These are phyloP conservation scores for Antheraea pernyi DNA, from an alignment of 1,140 invertebrate genomes.

Conservation along the genomic window DNA sequence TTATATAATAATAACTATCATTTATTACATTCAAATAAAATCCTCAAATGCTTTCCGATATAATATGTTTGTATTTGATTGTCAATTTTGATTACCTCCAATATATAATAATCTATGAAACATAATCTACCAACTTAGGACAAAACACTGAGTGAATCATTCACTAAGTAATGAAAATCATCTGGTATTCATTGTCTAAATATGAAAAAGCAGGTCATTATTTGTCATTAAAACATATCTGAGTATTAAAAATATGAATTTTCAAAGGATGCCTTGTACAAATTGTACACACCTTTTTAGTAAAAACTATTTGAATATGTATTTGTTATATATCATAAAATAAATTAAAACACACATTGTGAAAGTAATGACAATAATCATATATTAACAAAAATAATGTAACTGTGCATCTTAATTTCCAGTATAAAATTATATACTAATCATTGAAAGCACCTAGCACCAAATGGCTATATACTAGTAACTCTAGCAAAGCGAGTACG, in stretches of 20 bases:
- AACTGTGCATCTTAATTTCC: conserved; percentile 44
- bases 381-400: conserved; percentile 7
- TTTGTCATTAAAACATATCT: too few species aligned
- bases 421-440: conserved; percentile 39
- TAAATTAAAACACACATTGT: neutral
- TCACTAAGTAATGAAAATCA: neutral
- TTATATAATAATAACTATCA: neutral
- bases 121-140: neutral
- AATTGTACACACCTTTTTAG: too few species aligned
- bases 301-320: too few species aligned
- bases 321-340: too few species aligned
- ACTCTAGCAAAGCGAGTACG: conserved; percentile 26
- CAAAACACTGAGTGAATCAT: neutral
- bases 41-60: neutral
- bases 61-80: neutral
- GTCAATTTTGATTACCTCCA: neutral
- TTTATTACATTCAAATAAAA: neutral
- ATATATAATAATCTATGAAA: neutral
- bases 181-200: too few species aligned
- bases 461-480: conserved; percentile 32
- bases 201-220: too few species aligned
- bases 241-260: too few species aligned
- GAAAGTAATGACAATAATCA: neutral
- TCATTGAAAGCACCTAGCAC: conserved; percentile 53
- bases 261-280: too few species aligned